Conservation (phyloP, 23 tunicate species). For the Phallusia fumigata region DNA sequence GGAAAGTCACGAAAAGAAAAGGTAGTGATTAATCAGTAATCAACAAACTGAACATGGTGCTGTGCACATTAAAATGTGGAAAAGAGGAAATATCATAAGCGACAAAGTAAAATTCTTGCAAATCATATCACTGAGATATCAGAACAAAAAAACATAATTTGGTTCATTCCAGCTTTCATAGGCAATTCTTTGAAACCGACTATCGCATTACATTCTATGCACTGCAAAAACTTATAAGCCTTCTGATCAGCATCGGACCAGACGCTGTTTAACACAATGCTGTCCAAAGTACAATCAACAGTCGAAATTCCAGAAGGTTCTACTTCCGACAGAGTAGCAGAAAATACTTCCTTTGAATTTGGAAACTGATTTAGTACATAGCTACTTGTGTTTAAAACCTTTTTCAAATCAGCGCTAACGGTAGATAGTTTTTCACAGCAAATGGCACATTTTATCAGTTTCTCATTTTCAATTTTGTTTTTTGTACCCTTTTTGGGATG, state of each 20-base stretch:
- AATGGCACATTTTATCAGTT: not conserved
- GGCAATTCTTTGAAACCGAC: conserved; percentile 25
- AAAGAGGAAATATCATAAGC: too few species aligned
- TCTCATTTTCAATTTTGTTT: not conserved
- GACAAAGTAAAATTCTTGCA: too few species aligned
- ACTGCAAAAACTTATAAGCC: conserved; percentile 44
- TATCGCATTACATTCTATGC: conserved; percentile 25
- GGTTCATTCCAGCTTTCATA: not conserved
- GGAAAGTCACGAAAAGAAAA: too few species aligned
- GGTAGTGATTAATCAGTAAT: too few species aligned
- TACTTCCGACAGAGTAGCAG: not conserved
- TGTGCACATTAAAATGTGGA: too few species aligned
- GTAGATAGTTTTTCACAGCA: conserved; percentile 16
- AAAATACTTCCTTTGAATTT: not conserved
- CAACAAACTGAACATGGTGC: too few species aligned
- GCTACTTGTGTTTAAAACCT: not conserved
- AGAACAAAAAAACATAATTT: not conserved
- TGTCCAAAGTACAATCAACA: not conserved
- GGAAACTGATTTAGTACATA: conserved; percentile 19
- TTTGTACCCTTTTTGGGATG: not conserved
- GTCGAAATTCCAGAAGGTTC: not conserved
- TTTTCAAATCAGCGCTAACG: not conserved
- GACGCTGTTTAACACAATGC: conserved; percentile 22
- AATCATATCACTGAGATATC: too few species aligned
- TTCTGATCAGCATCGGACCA: conserved; percentile 64